phyloP scores from a whole-genome alignment of 1,140 invertebrate species.

The Drosophila subobscura region DNA sequence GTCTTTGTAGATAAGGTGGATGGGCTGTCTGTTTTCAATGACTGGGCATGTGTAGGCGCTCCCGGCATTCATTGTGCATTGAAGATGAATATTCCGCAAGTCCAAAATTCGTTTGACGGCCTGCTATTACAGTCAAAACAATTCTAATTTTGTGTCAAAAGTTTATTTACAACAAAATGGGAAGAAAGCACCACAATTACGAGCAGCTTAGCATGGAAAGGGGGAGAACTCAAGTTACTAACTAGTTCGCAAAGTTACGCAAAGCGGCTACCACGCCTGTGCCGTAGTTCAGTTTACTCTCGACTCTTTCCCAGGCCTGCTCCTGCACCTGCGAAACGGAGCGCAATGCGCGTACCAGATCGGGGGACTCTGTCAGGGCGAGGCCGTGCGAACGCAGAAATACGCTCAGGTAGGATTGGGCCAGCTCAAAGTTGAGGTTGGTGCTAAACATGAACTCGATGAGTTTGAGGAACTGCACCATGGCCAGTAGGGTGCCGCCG shows the following conservation, averaged over 20 bases:
- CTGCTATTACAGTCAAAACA: background rate
- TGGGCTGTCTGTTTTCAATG: no score
- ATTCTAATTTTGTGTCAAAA: conserved; percentile 32
- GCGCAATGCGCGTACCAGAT: conserved; percentile 86
- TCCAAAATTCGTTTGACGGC: no score
- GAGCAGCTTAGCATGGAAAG: no score
- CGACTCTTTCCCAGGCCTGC: conserved; percentile 88
- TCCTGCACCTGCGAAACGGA: conserved; percentile 86
- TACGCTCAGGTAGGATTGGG: conserved; percentile 94
- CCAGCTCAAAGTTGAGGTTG: conserved; percentile 95
- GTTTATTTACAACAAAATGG: conserved; percentile 60
- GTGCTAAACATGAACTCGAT: conserved; percentile 89
- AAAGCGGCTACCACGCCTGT: conserved; percentile 90
- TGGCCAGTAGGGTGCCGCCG: conserved; percentile 87
- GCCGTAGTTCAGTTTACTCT: conserved; percentile 90
- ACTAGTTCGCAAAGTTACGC: conserved; percentile 85
- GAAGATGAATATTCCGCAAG: no score
- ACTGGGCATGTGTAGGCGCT: no score
- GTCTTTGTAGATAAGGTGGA: no score
- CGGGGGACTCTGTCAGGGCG: conserved; percentile 85
- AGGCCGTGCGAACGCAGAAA: conserved; percentile 94
- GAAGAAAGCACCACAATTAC: conserved; percentile 29
- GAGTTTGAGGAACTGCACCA: conserved; percentile 92
- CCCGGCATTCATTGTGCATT: no score
- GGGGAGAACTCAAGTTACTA: background rate